phyloP scores from a whole-genome alignment of 2,888 invertebrate species.

The Eristalinus sepulchralis region DNA sequence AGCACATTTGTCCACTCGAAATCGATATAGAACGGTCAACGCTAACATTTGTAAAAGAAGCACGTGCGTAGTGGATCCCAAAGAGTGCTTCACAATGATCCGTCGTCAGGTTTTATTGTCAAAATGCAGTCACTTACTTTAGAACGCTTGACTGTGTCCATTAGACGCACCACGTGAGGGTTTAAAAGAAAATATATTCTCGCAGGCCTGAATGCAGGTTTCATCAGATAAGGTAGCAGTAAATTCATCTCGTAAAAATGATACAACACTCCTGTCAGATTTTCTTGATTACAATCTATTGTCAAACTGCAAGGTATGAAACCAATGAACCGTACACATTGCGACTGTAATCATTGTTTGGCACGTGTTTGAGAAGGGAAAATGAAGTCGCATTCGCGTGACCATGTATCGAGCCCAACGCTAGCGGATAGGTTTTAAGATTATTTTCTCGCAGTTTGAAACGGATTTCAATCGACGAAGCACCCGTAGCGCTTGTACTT shows the following conservation, averaged over 20 bases:
- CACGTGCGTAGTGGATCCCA: too few relatives aligned
- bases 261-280: background rate
- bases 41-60: too few relatives aligned
- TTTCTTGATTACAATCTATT: background rate
- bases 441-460: background rate
- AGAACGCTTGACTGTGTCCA: too few relatives aligned
- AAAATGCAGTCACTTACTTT: too few relatives aligned
- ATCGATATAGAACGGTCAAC: too few relatives aligned
- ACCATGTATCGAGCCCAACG: background rate
- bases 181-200: too few relatives aligned
- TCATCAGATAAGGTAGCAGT: background rate
- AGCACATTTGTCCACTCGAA: too few relatives aligned
- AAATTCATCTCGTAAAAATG: background rate
- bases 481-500: background rate
- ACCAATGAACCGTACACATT: conserved; percentile 7
- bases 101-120: too few relatives aligned
- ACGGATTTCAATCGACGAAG: background rate
- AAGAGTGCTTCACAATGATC: too few relatives aligned
- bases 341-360: background rate
- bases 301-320: background rate
- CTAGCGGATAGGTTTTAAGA: background rate
- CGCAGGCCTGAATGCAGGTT: too few relatives aligned
- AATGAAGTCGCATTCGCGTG: background rate
- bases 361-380: background rate
- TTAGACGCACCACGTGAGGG: too few relatives aligned